Conservation (phyloP, 1,140 invertebrate species). For the Achatina immaculata region DNA sequence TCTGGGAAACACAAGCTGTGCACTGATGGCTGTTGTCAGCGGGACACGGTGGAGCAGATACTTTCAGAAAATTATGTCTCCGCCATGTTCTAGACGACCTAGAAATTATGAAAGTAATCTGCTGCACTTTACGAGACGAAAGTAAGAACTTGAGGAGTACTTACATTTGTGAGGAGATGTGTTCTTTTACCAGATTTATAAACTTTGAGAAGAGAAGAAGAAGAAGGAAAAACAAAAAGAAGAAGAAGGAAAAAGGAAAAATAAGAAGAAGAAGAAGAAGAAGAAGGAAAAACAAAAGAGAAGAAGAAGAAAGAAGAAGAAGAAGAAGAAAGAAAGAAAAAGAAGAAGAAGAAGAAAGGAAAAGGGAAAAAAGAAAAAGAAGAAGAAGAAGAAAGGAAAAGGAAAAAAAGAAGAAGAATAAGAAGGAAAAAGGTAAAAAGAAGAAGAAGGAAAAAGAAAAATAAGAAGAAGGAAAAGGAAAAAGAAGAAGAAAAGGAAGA, state of each 20-base stretch:
- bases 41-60: too few relatives aligned
- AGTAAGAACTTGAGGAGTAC: too few relatives aligned
- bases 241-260: background rate
- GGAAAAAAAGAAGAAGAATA: background rate
- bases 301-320: background rate
- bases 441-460: constrained; percentile 21
- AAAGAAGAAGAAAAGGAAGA: background rate
- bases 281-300: background rate
- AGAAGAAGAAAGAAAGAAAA: constrained; percentile 13
- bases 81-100: too few relatives aligned
- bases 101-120: too few relatives aligned
- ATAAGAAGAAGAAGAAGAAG: background rate
- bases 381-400: constrained; percentile 15
- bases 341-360: background rate
- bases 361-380: constrained; percentile 5
- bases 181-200: too few relatives aligned
- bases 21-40: too few relatives aligned
- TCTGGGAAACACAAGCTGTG: too few relatives aligned
- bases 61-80: too few relatives aligned
- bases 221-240: constrained; percentile 9
- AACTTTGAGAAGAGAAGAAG: background rate
- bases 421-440: background rate
- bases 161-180: too few relatives aligned
- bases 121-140: too few relatives aligned
- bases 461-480: background rate